Percentiles rank a stretch among this genome's conserved stretches.
Conservation (phyloP, 2,113 vertebrate species). For the Lepisosteus oculatus region DNA sequence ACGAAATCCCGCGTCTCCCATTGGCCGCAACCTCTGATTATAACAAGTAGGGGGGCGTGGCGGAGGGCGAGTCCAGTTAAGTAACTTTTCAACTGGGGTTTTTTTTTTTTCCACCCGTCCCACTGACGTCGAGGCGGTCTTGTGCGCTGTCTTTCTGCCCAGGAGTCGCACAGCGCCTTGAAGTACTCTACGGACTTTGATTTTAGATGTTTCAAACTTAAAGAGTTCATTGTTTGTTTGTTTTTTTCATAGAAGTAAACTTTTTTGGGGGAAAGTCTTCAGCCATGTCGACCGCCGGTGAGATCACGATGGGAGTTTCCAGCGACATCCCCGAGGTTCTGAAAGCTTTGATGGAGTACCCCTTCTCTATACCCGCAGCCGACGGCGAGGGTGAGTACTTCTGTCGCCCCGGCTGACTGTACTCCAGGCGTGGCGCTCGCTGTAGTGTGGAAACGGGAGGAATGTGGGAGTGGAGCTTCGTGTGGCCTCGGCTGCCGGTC, state of each 20-base stretch:
- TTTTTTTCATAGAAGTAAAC: neutral
- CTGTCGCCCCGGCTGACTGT: no score
- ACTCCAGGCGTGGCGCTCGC: no score
- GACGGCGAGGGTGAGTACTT: conserved; percentile 56
- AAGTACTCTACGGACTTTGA: no score
- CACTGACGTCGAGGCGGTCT: no score
- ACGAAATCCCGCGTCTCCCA: conserved; percentile 7
- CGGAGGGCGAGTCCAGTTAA: conserved; percentile 21
- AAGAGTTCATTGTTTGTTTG: neutral
- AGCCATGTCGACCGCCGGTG: conserved; percentile 14
- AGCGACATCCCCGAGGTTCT: conserved; percentile 83
- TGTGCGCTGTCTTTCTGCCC: no score
- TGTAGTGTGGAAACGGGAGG: no score
- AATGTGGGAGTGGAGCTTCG: no score
- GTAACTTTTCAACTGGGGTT: conserved; percentile 27
- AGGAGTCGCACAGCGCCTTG: no score
- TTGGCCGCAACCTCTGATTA: conserved; percentile 30
- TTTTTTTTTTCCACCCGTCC: no score
- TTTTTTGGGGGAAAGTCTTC: conserved; percentile 39
- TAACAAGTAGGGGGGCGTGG: neutral
- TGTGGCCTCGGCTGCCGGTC: no score
- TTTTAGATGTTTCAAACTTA: no score
- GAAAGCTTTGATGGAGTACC: conserved; percentile 78
- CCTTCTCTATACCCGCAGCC: conserved; percentile 67
- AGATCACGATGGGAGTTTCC: conserved; percentile 38